Conservation (phyloP, 2,888 invertebrate genomes). For the Zaprionus lineosus region DNA sequence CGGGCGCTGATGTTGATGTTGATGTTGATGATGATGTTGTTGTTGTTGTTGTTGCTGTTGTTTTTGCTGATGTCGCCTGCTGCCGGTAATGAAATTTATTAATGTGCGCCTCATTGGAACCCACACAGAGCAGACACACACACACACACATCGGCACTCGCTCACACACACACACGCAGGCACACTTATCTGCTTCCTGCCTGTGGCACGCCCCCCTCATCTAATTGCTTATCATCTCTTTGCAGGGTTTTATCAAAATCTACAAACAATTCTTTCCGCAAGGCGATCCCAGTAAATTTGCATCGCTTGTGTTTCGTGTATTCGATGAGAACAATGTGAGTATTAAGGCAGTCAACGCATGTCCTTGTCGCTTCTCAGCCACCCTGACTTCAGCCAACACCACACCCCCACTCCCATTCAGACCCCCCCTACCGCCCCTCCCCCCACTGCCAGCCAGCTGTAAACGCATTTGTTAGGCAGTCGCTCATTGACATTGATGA, state of each 20-base stretch:
- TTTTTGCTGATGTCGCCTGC: conserved; percentile 42
- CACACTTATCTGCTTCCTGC: too few species aligned
- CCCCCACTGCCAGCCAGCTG: neutral
- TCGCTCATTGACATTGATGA: conserved; percentile 51
- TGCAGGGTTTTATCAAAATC: conserved; percentile 98
- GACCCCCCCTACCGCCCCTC: neutral
- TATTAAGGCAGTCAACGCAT: conserved; percentile 66
- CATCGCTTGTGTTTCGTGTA: conserved; percentile 98
- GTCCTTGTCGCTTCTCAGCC: conserved; percentile 20
- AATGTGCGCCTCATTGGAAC: conserved; percentile 50
- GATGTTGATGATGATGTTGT: conserved; percentile 10
- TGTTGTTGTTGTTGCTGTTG: conserved; percentile 20
- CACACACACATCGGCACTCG: conserved; percentile 4
- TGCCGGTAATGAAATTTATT: conserved; percentile 70
- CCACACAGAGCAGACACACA: conserved; percentile 12
- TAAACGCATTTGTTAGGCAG: conserved; percentile 7
- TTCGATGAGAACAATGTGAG: conserved; percentile 99
- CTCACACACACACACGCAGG: conserved; percentile 8
- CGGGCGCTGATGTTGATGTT: conserved; percentile 8
- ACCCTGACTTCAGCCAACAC: neutral
- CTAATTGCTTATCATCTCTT: conserved; percentile 62
- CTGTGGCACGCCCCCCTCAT: too few species aligned
- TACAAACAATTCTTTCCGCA: conserved; percentile 99
- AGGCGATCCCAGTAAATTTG: conserved; percentile 99
- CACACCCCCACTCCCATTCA: neutral